Evolutionary conservation across 2,888 invertebrate species (phyloP).

Genomic region (Vanessa cardui): DNA sequence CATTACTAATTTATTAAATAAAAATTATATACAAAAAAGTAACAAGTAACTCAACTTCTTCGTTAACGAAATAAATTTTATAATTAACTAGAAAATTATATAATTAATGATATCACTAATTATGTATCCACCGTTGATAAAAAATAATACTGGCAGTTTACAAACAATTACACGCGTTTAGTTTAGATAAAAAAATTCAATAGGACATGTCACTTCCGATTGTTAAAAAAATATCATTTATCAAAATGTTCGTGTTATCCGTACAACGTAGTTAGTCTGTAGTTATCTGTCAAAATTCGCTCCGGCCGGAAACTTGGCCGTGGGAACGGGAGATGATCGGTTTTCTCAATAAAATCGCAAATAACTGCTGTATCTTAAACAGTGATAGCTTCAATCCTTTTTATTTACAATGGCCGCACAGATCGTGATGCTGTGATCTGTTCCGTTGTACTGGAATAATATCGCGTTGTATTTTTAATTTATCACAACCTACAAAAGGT

Average conservation of each 20-base stretch:
- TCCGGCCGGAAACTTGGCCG: conserved; percentile 75
- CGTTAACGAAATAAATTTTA: no score
- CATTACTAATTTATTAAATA: no score
- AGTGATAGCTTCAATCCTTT: conserved; percentile 49
- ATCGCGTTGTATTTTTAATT: not conserved
- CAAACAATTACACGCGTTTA: not conserved
- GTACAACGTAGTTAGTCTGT: conserved; percentile 67
- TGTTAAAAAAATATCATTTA: conserved; percentile 12
- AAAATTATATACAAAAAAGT: no score
- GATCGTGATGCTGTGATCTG: conserved; percentile 26
- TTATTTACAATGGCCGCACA: conserved; percentile 34
- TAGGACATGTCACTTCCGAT: not conserved
- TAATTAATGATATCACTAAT: no score
- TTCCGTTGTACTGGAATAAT: conserved; percentile 18
- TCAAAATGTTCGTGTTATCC: conserved; percentile 55
- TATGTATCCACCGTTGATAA: no score
- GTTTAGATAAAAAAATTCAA: conserved; percentile 3
- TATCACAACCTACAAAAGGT: no score
- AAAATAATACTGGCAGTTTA: no score
- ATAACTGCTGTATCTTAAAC: conserved; percentile 61
- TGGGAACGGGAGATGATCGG: conserved; percentile 71
- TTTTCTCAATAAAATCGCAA: conserved; percentile 79
- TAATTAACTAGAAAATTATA: no score
- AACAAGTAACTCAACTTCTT: no score
- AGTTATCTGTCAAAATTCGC: conserved; percentile 82